Evolutionary conservation across 2,113 vertebrate species (phyloP).

Genomic region (Saguinus imperator): DNA sequence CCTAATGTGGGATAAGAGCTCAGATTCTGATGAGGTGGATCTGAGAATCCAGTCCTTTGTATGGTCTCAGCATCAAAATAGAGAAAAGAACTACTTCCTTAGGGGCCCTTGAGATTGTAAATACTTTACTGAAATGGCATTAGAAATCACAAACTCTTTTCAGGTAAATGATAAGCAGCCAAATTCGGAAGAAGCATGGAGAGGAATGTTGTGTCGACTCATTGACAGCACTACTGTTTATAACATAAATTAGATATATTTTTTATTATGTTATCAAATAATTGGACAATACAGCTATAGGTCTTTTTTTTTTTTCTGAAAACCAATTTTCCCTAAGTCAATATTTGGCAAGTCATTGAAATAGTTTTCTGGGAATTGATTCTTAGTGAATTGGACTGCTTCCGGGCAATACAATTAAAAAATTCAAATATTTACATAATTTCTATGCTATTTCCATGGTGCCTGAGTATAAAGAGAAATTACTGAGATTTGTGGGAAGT

Average conservation of each 20-base stretch:
- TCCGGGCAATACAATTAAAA: slow-evolving; percentile 16
- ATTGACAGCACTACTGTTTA: not conserved
- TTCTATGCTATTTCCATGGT: not conserved
- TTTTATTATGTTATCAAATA: slow-evolving; percentile 12
- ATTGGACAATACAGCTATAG: not conserved
- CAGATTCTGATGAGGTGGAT: not conserved
- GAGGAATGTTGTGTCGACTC: not conserved
- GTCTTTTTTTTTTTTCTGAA: not conserved
- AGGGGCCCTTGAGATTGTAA: not conserved
- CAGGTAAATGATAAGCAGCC: not conserved
- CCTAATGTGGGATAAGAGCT: not conserved
- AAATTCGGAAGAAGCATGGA: not conserved
- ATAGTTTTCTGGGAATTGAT: slow-evolving; percentile 16
- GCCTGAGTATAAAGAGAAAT: not conserved
- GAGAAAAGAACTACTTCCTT: not conserved
- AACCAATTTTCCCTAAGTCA: slow-evolving; percentile 22
- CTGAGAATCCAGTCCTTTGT: not conserved
- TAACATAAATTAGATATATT: not conserved
- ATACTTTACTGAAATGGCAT: not conserved
- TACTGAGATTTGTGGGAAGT: not conserved
- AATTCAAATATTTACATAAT: slow-evolving; percentile 35
- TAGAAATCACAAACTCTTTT: not conserved
- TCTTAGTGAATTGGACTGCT: slow-evolving; percentile 24
- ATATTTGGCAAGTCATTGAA: not conserved
- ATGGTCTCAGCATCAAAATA: not conserved